A percentile compares a stretch with the other conserved stretches of the same genome.
Evolutionary conservation across 2,888 invertebrate species (phyloP).

Genomic region (Autographa pulchrina): DNA sequence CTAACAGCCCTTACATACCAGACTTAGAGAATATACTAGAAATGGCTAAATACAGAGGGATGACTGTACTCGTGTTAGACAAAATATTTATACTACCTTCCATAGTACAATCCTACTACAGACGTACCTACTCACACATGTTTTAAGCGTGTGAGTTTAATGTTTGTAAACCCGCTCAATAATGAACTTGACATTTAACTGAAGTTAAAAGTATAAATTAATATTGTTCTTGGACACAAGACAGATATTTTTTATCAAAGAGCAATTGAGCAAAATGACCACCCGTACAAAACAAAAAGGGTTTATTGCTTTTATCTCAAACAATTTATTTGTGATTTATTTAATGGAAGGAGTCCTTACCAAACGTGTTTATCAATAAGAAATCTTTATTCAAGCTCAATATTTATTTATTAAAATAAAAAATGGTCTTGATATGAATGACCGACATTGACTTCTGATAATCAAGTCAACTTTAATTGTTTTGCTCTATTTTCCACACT

Average conservation of each 20-base stretch:
- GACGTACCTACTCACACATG: background rate
- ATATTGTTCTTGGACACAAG: background rate
- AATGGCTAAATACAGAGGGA: background rate
- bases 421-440: conserved; percentile 27
- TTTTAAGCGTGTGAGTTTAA: background rate
- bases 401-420: conserved; percentile 25
- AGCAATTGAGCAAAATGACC: background rate
- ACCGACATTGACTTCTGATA: conserved; percentile 30
- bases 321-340: background rate
- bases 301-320: no score
- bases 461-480: conserved; percentile 27
- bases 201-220: background rate
- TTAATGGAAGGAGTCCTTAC: background rate
- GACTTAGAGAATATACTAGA: background rate
- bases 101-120: background rate
- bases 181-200: conserved; percentile 1
- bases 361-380: background rate
- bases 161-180: background rate
- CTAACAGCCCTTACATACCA: background rate
- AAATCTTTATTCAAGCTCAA: background rate
- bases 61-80: background rate
- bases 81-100: background rate
- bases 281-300: background rate
- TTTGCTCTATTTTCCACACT: conserved; percentile 21
- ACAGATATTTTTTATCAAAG: background rate